These are phyloP conservation scores for Parnassius mnemosyne DNA, from an alignment of 2,888 invertebrate genomes.

Conservation along the genomic window DNA sequence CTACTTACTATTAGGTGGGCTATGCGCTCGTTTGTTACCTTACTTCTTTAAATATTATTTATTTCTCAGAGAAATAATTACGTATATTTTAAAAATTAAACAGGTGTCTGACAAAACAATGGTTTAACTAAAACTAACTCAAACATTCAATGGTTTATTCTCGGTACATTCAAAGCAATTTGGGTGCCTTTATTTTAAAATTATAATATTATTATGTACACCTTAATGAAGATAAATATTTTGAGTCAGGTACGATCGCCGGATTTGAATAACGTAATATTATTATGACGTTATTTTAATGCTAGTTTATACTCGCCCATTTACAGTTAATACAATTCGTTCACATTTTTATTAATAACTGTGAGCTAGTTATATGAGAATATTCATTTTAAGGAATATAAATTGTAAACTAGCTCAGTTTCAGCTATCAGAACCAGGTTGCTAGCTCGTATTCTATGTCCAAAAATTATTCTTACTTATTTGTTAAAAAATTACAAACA, in stretches of 20 bases:
- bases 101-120: no score
- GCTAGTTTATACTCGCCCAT: not conserved
- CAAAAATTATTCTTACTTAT: no score
- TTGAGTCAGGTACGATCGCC: constrained; percentile 18
- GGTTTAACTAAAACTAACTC: constrained; percentile 37
- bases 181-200: constrained; percentile 52
- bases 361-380: constrained; percentile 1
- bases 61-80: no score
- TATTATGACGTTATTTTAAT: constrained; percentile 28
- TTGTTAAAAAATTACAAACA: no score
- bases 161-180: constrained; percentile 77
- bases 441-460: not conserved
- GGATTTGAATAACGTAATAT: constrained; percentile 11
- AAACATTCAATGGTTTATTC: constrained; percentile 64
- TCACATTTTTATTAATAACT: not conserved
- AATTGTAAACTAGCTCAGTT: not conserved
- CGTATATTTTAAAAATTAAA: no score
- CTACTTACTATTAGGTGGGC: no score
- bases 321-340: constrained; percentile 2
- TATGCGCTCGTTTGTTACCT: no score
- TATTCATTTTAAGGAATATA: constrained; percentile 1
- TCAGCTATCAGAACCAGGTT: no score
- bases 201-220: constrained; percentile 56
- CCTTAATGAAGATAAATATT: constrained; percentile 43
- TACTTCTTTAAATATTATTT: no score